These are phyloP conservation scores for Astur gentilis DNA, from an alignment of 2,113 vertebrate species.

Conservation along the genomic window DNA sequence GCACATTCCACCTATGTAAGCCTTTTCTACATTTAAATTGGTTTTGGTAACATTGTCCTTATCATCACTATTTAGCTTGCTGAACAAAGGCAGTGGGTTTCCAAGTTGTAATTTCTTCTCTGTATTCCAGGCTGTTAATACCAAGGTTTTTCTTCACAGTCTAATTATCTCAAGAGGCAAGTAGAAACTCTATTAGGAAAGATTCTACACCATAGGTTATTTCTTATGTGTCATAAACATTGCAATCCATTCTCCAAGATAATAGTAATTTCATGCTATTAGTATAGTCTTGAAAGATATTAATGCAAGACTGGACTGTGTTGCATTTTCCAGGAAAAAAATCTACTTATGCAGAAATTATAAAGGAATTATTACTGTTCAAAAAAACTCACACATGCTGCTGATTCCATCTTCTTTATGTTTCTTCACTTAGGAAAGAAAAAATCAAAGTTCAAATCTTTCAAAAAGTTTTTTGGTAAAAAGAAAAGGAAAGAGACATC, in stretches of 20 bases:
- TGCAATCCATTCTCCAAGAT: background rate
- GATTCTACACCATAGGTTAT: background rate
- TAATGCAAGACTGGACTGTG: background rate
- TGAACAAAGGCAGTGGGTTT: slow-evolving; percentile 11
- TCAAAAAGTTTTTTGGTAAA: slow-evolving; percentile 85
- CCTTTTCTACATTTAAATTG: slow-evolving; percentile 29
- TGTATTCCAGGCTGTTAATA: background rate
- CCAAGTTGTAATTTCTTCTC: slow-evolving; percentile 21
- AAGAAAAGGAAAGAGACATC: slow-evolving; percentile 77
- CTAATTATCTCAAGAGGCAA: background rate
- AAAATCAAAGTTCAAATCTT: slow-evolving; percentile 84
- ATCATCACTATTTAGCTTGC: background rate
- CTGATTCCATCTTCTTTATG: background rate
- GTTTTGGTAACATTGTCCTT: background rate
- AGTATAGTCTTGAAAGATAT: background rate
- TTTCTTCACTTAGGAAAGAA: slow-evolving; percentile 77
- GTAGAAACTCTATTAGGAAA: background rate
- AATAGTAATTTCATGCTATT: background rate
- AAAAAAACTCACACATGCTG: background rate
- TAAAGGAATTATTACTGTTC: background rate
- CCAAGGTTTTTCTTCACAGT: background rate
- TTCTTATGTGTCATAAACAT: background rate
- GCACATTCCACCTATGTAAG: background rate
- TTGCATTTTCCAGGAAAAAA: background rate
- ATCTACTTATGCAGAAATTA: background rate